Percentiles rank a stretch among this genome's conserved stretches.
These are phyloP conservation scores for Epinotia demarniana DNA, from an alignment of 2,888 invertebrate species.

Conservation along the genomic window DNA sequence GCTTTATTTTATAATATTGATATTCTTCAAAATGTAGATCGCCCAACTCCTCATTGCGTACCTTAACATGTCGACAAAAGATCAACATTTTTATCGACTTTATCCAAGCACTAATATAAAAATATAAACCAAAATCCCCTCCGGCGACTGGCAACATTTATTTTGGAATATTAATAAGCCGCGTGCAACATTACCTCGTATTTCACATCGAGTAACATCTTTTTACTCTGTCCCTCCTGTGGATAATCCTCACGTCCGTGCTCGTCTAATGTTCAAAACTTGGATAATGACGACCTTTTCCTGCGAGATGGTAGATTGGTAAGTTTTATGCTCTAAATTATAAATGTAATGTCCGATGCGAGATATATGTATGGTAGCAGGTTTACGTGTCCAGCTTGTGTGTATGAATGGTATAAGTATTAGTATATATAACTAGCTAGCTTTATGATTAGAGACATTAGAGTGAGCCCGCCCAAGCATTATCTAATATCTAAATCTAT, in stretches of 20 bases:
- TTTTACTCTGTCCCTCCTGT: slow-evolving; percentile 1
- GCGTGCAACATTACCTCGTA: slow-evolving; percentile 44
- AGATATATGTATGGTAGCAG: slow-evolving; percentile 42
- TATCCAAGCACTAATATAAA: slow-evolving; percentile 38
- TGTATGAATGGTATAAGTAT: not conserved
- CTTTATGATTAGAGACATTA: too few species aligned
- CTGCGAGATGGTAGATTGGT: slow-evolving; percentile 43
- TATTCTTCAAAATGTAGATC: not conserved
- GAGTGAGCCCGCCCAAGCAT: too few species aligned
- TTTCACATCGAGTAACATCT: slow-evolving; percentile 31
- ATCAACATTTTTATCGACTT: slow-evolving; percentile 12
- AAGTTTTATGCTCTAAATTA: slow-evolving; percentile 40
- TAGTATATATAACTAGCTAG: not conserved
- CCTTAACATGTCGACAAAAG: not conserved
- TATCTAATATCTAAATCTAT: too few species aligned
- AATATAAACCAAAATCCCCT: slow-evolving; percentile 44
- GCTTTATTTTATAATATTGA: too few species aligned
- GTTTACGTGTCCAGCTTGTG: slow-evolving; percentile 18
- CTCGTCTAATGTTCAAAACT: slow-evolving; percentile 42
- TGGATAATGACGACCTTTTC: slow-evolving; percentile 42
- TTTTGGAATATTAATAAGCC: slow-evolving; percentile 45
- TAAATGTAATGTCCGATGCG: slow-evolving; percentile 37
- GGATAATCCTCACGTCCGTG: slow-evolving; percentile 19
- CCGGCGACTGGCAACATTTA: slow-evolving; percentile 43
- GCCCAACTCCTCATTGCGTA: not conserved